phyloP scores from a whole-genome alignment of 2,113 vertebrate species.

The Anhinga anhinga region DNA sequence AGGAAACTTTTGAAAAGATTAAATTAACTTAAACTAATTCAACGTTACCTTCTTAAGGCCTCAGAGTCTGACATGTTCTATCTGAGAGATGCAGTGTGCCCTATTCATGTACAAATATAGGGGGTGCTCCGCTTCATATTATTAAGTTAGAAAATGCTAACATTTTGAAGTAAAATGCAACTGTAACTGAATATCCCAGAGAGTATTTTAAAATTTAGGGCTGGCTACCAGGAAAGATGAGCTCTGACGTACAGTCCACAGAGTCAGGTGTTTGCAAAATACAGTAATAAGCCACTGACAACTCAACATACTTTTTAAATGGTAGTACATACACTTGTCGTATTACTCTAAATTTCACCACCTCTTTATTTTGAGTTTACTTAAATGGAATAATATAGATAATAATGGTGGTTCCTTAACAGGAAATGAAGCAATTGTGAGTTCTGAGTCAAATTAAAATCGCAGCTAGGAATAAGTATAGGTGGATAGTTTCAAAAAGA shows the following conservation, averaged over 20 bases:
- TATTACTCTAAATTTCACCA: not conserved
- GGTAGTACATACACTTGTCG: too few relatives aligned
- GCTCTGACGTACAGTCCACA: not conserved
- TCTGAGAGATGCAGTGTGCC: not conserved
- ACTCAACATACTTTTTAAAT: not conserved
- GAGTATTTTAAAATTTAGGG: not conserved
- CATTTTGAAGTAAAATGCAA: not conserved
- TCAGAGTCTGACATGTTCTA: not conserved
- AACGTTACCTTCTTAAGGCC: not conserved
- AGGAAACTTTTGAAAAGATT: not conserved
- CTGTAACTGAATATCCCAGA: not conserved
- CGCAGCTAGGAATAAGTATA: fast-evolving
- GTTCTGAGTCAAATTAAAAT: not conserved
- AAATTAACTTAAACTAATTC: not conserved
- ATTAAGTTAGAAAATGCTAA: not conserved
- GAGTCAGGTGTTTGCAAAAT: not conserved
- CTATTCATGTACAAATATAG: not conserved
- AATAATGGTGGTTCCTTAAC: not conserved
- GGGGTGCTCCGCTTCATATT: not conserved
- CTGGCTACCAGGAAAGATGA: not conserved
- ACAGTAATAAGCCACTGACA: not conserved
- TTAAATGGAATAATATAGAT: not conserved
- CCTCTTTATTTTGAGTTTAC: not conserved
- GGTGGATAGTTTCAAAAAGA: not conserved
- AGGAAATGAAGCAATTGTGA: not conserved